Evolutionary conservation across 2,888 invertebrate species (phyloP), one percentile per base, ranked within the genome.

Genomic region (Anoplius nigerrimus): DNA sequence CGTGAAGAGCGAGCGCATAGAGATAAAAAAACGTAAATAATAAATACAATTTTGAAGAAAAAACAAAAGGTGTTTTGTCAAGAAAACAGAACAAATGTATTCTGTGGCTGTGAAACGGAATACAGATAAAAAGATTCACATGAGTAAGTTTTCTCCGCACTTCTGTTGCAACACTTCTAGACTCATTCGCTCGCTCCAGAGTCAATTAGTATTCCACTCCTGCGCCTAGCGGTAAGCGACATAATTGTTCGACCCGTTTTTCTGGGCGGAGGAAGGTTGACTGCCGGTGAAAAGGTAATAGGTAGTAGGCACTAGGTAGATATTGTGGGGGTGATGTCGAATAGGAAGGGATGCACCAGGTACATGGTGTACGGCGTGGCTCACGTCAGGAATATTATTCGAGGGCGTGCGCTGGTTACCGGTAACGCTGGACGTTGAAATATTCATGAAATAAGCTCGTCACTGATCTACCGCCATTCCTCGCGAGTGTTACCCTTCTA

Each of bases 361-460:
- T 69, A 57, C 62, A 45, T 48, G 52, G 56, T 62, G 59, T 43
- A 6, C 48, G 48, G 48, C 48, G 8, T 11, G 34, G 34, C 63
- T 75, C 74, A 76, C 74, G 79, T 79, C 77, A 76, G 75, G 76
- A 84, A 86, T 83, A 86, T 85, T 84, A 86, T 85, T 84, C 81
- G 79, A 76, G 75, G 76, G 78, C 72, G 78, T 78, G 70, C 79
- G 83, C 82, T 87, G 87, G 86, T 87, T 87, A 87, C 84, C 82
- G 82, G 84, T 75, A 77, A 82, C 81, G 79, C 78, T 79, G 77
- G 81, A 75, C 80, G 82, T 72, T 87, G 86, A 87, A 87, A 87
- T 87, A 87, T 88, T 88, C 87, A 87, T 86, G 87, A 87, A 87
- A 85, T 84, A 83, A 84, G 84, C 80, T 75, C 73, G 68, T 74